Evolutionary conservation across 37 sponge, comb jelly and placozoan genomes (phyloP).

Genomic region (Dysidea cf. avara): DNA sequence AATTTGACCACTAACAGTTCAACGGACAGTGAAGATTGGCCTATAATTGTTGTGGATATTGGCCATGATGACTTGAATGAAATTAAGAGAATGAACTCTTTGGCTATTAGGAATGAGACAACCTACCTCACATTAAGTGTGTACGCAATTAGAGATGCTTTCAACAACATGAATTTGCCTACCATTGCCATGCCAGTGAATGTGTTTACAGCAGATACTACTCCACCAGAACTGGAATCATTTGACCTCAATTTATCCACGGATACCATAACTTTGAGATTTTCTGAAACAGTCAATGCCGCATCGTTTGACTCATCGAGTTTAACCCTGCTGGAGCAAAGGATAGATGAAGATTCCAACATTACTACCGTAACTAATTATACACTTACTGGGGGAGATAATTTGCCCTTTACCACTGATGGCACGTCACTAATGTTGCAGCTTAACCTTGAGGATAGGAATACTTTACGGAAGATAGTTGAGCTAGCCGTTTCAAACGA

Average conservation of each 20-base stretch:
- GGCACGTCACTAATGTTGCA: slow-evolving; percentile 46
- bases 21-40: slow-evolving; percentile 59
- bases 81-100: slow-evolving; percentile 45
- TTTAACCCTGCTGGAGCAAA: slow-evolving; percentile 38
- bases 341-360: slow-evolving; percentile 11
- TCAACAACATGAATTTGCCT: slow-evolving; percentile 56
- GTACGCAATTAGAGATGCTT: slow-evolving; percentile 55
- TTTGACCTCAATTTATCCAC: slow-evolving; percentile 69
- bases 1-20: slow-evolving; percentile 41
- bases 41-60: slow-evolving; percentile 53
- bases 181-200: slow-evolving; percentile 28
- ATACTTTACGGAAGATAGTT: slow-evolving; percentile 68
- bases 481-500: slow-evolving; percentile 56
- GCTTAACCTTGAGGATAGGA: slow-evolving; percentile 70
- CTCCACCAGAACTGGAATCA: slow-evolving; percentile 64
- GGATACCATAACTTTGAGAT: slow-evolving; percentile 67
- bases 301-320: slow-evolving; percentile 49
- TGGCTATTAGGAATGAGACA: slow-evolving; percentile 61
- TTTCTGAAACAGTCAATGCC: slow-evolving; percentile 81
- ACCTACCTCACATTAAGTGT: slow-evolving; percentile 56
- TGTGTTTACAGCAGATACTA: slow-evolving; percentile 62
- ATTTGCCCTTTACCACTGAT: slow-evolving; percentile 35
- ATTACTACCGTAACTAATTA: slow-evolving; percentile 28
- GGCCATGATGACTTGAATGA: slow-evolving; percentile 73
- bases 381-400: slow-evolving; percentile 77